Evolutionary conservation across 2,888 invertebrate species (phyloP).

Genomic region (Stenchaetothrips biformis): DNA sequence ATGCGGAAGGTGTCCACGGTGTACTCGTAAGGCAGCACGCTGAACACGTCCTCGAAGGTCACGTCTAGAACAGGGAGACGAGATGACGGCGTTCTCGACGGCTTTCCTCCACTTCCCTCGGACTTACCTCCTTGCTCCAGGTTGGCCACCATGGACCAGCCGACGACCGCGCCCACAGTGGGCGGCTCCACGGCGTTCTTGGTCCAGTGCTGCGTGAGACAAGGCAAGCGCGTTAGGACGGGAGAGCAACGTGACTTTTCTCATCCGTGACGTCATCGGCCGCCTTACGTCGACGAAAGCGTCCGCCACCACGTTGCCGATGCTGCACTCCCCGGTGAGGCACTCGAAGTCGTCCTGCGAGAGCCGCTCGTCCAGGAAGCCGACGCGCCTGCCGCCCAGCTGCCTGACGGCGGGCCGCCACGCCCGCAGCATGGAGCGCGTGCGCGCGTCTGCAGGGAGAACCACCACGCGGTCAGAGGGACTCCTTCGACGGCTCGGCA

Average conservation of each 20-base stretch:
- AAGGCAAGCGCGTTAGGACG: not conserved
- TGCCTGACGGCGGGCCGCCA: slow-evolving; percentile 28
- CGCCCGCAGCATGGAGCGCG: slow-evolving; percentile 24
- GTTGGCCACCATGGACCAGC: slow-evolving; percentile 17
- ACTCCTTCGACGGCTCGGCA: not conserved
- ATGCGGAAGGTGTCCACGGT: slow-evolving; percentile 3
- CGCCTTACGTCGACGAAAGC: slow-evolving; percentile 28
- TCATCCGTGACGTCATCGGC: not conserved
- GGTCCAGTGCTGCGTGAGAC: not conserved
- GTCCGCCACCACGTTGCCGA: slow-evolving; percentile 30
- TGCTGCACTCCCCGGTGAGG: slow-evolving; percentile 30
- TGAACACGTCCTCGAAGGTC: slow-evolving; percentile 10
- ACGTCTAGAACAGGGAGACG: not conserved
- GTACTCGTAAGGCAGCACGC: slow-evolving; percentile 18
- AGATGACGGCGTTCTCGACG: not conserved
- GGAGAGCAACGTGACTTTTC: not conserved
- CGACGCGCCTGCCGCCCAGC: slow-evolving; percentile 26
- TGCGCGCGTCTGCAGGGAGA: slow-evolving; percentile 28
- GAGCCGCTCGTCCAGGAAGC: slow-evolving; percentile 27
- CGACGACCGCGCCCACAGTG: slow-evolving; percentile 8
- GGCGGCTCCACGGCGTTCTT: not conserved
- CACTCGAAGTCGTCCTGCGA: slow-evolving; percentile 27
- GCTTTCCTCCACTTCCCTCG: not conserved
- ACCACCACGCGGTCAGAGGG: not conserved
- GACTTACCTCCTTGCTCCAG: not conserved